phyloP scores from a whole-genome alignment of 2,888 invertebrate species.

The Sphaerophoria rueppellii region DNA sequence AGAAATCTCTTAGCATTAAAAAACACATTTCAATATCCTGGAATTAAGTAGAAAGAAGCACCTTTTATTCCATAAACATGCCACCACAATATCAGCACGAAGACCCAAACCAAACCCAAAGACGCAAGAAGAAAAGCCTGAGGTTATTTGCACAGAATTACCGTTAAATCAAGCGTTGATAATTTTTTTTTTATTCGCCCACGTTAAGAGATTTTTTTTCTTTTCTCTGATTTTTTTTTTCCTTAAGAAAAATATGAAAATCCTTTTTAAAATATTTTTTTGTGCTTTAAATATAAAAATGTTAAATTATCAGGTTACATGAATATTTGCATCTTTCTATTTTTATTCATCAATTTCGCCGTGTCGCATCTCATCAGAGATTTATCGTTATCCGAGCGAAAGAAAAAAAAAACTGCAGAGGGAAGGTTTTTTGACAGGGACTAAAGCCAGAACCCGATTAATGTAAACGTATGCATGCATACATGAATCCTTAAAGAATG shows the following conservation, averaged over 20 bases:
- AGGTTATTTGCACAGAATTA: constrained; percentile 74
- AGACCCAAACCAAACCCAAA: not conserved
- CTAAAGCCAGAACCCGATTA: not conserved
- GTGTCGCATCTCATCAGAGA: constrained; percentile 73
- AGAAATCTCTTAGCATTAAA: constrained; percentile 64
- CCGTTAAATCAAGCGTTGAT: constrained; percentile 70
- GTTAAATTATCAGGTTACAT: constrained; percentile 64
- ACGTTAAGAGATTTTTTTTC: constrained; percentile 27
- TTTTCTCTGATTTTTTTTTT: constrained; percentile 36
- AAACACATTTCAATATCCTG: constrained; percentile 68
- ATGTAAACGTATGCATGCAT: constrained; percentile 31
- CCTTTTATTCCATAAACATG: constrained; percentile 31
- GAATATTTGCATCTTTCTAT: constrained; percentile 65
- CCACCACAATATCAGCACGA: not conserved
- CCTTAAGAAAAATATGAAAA: constrained; percentile 33
- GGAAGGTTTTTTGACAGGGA: not conserved
- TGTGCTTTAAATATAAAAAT: constrained; percentile 14
- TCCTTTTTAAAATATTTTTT: constrained; percentile 52
- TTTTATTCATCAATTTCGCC: constrained; percentile 54
- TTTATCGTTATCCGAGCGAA: constrained; percentile 78
- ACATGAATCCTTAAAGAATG: constrained; percentile 13
- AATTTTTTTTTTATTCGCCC: constrained; percentile 38
- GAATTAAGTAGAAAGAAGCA: constrained; percentile 45
- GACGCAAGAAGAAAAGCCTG: constrained; percentile 74
- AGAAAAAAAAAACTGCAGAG: constrained; percentile 8